Conservation (phyloP, 2,888 invertebrate genomes). For the Ischnura elegans region DNA sequence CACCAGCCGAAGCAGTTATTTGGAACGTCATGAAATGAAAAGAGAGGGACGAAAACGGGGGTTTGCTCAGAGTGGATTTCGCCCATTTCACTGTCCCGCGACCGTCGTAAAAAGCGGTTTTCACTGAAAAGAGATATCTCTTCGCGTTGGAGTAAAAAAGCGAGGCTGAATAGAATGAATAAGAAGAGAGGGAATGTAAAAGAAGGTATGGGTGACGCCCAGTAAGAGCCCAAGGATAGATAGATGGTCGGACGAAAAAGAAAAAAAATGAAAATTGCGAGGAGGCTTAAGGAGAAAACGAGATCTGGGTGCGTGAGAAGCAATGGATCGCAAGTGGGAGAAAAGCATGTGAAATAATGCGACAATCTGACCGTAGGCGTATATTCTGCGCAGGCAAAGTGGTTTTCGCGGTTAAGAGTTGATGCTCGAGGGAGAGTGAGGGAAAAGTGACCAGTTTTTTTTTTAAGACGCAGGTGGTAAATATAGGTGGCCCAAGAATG, state of each 20-base stretch:
- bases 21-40: background rate
- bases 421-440: background rate
- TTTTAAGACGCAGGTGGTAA: background rate
- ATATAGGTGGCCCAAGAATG: background rate
- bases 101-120: background rate
- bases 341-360: background rate
- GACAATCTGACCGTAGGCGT: slow-evolving; percentile 26
- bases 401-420: slow-evolving; percentile 29
- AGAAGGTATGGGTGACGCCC: too few relatives aligned
- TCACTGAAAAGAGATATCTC: background rate
- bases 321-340: background rate
- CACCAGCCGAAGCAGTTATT: background rate
- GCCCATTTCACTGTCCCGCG: background rate
- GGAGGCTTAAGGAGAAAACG: background rate
- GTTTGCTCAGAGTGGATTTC: too few relatives aligned
- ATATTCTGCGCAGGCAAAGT: background rate
- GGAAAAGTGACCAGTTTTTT: background rate
- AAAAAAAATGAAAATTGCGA: background rate
- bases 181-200: background rate
- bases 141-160: background rate
- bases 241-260: background rate
- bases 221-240: background rate
- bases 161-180: background rate
- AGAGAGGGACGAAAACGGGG: background rate
- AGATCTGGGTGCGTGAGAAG: background rate